Evolutionary conservation across 2,888 invertebrate genomes (phyloP), one percentile per base, ranked within the genome.

Genomic region (Omphaloscelis lunosa): DNA sequence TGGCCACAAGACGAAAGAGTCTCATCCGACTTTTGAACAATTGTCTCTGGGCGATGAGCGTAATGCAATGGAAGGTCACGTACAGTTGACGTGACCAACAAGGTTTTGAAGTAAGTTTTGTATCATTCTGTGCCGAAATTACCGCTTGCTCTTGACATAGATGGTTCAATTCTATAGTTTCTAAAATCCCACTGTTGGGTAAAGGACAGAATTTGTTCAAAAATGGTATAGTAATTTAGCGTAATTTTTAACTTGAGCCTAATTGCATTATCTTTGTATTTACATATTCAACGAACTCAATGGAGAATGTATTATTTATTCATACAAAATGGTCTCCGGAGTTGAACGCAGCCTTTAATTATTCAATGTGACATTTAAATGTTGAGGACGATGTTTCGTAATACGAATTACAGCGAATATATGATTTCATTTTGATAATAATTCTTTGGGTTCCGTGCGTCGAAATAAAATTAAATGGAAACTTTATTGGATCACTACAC

Each of bases 281-380:
- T 68, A 63, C 41, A 80, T 80, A 61, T 39, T 53, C 59, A 80
- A 80, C 56, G 48, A 70, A 39, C 69, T 27, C 59, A 65, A 34
- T 56, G 39, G n/a, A 68, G 67, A 48, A 66, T 61, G 9, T 27
- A 81, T 67, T n/a, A 81, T 23, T 66, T 75, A 76, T 70, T 70
- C 66, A 70, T 70, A 68, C 58, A 8, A 48, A 61, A 29, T 27
- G 56, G 12, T 58, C 62, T 48, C 74, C 17, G n/a, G 48, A 74
- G 48, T 79, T 56, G 17, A 56, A 34, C 27, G 48, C 61, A 41
- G 63, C 17, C 27, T 59, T 9, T 61, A 53, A 70, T 29, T 56
- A 76, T 80, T 62, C 17, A 23, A 62, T 34, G 56, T 15, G 79
- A 59, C 41, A 79, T 78, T 79, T 72, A 59, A 78, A 79, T 65